Conservation (phyloP, 2,888 invertebrate species). For the Orthosia cruda region DNA sequence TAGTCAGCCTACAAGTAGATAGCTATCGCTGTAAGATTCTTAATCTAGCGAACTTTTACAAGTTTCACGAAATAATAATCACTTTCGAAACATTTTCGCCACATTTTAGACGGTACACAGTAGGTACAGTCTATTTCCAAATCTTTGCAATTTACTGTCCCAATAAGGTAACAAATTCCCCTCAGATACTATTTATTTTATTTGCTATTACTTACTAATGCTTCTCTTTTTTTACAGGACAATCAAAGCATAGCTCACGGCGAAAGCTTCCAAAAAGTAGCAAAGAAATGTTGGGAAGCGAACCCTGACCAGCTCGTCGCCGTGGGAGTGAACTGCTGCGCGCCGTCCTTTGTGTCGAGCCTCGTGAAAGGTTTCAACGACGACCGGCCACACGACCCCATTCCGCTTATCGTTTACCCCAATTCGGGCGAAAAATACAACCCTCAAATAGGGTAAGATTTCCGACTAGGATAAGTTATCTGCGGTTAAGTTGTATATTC, state of each 20-base stretch:
- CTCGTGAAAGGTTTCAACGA: slow-evolving; percentile 89
- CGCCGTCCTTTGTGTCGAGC: slow-evolving; percentile 86
- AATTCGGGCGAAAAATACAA: slow-evolving; percentile 97
- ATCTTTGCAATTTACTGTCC: slow-evolving; percentile 20
- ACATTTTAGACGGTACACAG: too few species aligned
- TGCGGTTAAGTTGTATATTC: slow-evolving; percentile 54
- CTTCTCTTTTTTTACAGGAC: slow-evolving; percentile 78
- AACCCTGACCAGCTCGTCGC: slow-evolving; percentile 95
- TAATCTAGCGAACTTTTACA: slow-evolving; percentile 53
- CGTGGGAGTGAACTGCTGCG: slow-evolving; percentile 97
- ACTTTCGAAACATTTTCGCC: slow-evolving; percentile 46
- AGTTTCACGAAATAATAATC: slow-evolving; percentile 47
- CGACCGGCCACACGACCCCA: slow-evolving; percentile 88
- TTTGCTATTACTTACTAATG: slow-evolving; percentile 21
- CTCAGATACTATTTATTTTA: slow-evolving; percentile 26
- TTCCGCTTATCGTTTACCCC: slow-evolving; percentile 97
- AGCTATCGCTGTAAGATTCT: slow-evolving; percentile 16
- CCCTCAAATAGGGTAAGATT: slow-evolving; percentile 93
- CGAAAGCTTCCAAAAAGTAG: slow-evolving; percentile 95
- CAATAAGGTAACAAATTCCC: slow-evolving; percentile 16
- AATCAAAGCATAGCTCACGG: slow-evolving; percentile 94
- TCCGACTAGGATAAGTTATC: slow-evolving; percentile 66
- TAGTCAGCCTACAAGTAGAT: slow-evolving; percentile 29
- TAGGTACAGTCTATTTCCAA: slow-evolving; percentile 26
- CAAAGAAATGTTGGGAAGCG: slow-evolving; percentile 94